Evolutionary conservation across 1,140 invertebrate genomes (phyloP).

Genomic region (Ephestia elutella): DNA sequence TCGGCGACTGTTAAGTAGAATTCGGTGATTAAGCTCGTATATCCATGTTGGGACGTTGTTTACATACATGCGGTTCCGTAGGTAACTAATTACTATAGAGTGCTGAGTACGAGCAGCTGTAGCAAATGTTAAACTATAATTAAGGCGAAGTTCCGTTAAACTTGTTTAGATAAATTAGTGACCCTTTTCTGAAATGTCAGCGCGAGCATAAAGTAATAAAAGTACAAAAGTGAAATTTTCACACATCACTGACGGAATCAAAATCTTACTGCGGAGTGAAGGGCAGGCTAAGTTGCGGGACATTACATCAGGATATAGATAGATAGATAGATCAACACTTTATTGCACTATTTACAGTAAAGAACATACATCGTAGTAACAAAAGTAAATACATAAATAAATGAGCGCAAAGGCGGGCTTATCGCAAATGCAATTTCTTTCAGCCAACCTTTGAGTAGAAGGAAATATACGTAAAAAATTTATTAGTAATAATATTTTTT

Average conservation of each 20-base stretch:
- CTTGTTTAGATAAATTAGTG: conserved; percentile 64
- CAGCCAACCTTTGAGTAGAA: too few relatives aligned
- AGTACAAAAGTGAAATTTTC: background rate
- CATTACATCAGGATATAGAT: too few relatives aligned
- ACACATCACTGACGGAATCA: background rate
- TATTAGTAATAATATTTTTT: too few relatives aligned
- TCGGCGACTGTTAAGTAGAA: background rate
- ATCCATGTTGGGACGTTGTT: conserved; percentile 11
- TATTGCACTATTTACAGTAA: too few relatives aligned
- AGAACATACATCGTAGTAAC: too few relatives aligned
- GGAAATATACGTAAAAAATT: too few relatives aligned
- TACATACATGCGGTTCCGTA: conserved; percentile 9
- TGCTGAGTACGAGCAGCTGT: conserved; percentile 20
- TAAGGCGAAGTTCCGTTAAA: conserved; percentile 52
- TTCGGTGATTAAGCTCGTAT: conserved; percentile 7
- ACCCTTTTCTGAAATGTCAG: conserved; percentile 65
- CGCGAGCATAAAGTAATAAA: conserved; percentile 6
- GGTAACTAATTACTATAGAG: conserved; percentile 19
- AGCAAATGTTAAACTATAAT: conserved; percentile 64
- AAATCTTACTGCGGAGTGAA: too few relatives aligned
- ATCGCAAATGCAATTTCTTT: too few relatives aligned
- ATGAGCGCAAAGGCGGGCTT: too few relatives aligned
- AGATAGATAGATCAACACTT: too few relatives aligned
- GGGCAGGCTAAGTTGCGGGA: too few relatives aligned
- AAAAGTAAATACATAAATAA: too few relatives aligned